phyloP scores from a whole-genome alignment of 2,797 vertebrate genomes.

The Erithacus rubecula region DNA sequence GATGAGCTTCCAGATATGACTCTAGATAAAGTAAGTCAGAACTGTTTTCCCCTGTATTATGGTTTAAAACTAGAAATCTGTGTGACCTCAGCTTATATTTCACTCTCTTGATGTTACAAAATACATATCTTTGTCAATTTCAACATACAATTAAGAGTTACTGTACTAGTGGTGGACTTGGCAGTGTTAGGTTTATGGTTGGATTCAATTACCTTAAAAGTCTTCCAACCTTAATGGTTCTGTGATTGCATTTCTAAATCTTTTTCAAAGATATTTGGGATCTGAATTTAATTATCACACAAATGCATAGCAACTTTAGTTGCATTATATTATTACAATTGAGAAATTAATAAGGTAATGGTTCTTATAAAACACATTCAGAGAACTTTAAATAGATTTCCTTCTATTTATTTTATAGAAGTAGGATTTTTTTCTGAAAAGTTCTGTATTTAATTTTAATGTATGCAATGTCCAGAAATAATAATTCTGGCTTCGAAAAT shows the following conservation, averaged over 20 bases:
- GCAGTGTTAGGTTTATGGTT: neutral
- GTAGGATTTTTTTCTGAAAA: neutral
- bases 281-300: neutral
- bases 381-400: neutral
- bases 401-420: neutral
- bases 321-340: neutral
- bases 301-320: neutral
- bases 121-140: neutral
- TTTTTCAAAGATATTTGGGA: neutral
- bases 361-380: neutral
- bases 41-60: neutral
- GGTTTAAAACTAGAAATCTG: neutral
- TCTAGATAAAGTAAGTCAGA: constrained; percentile 88
- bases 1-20: constrained; percentile 97
- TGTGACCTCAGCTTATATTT: neutral
- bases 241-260: neutral
- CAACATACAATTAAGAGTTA: neutral
- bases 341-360: neutral
- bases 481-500: neutral
- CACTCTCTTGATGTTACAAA: neutral
- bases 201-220: neutral
- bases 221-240: neutral
- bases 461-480: neutral
- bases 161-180: neutral
- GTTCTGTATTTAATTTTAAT: neutral